Evolutionary conservation across 2,113 vertebrate genomes (phyloP).

Genomic region (Brachyhypopomus occidentalis): DNA sequence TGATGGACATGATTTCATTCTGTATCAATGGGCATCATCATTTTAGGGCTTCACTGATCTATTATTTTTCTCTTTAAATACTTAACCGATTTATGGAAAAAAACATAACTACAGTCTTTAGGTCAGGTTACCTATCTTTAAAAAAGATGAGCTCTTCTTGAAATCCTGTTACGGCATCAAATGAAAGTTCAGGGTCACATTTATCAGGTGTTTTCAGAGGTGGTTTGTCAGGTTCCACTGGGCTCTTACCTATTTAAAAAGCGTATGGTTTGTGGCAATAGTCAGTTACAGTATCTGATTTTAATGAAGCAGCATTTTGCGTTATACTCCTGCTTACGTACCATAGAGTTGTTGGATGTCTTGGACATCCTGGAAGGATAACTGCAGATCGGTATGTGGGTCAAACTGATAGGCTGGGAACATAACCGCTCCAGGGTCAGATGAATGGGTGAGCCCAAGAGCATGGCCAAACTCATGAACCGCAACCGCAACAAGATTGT

Average conservation of each 20-base stretch:
- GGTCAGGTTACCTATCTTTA: slow-evolving; percentile 63
- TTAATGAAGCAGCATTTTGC: neutral
- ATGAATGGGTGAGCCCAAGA: slow-evolving; percentile 76
- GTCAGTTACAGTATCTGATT: neutral
- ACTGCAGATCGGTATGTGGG: slow-evolving; percentile 58
- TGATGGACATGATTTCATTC: slow-evolving; percentile 19
- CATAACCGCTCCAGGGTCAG: slow-evolving; percentile 74
- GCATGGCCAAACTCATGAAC: slow-evolving; percentile 82
- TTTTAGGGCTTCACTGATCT: neutral
- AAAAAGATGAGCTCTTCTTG: slow-evolving; percentile 70
- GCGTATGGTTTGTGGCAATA: no score
- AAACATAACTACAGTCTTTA: neutral
- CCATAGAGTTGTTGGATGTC: slow-evolving; percentile 79
- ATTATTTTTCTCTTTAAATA: neutral
- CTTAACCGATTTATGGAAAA: neutral
- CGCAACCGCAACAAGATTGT: slow-evolving; percentile 74
- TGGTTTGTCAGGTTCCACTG: slow-evolving; percentile 52
- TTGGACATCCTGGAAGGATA: slow-evolving; percentile 75
- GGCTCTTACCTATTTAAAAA: slow-evolving; percentile 6
- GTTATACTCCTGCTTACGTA: slow-evolving; percentile 53
- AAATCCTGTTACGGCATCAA: slow-evolving; percentile 64
- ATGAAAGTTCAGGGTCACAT: slow-evolving; percentile 67
- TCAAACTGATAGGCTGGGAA: slow-evolving; percentile 72
- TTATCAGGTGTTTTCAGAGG: slow-evolving; percentile 68
- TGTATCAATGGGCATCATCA: neutral